Evolutionary conservation across 2,888 invertebrate genomes (phyloP).

Genomic region (Tipula confusa): DNA sequence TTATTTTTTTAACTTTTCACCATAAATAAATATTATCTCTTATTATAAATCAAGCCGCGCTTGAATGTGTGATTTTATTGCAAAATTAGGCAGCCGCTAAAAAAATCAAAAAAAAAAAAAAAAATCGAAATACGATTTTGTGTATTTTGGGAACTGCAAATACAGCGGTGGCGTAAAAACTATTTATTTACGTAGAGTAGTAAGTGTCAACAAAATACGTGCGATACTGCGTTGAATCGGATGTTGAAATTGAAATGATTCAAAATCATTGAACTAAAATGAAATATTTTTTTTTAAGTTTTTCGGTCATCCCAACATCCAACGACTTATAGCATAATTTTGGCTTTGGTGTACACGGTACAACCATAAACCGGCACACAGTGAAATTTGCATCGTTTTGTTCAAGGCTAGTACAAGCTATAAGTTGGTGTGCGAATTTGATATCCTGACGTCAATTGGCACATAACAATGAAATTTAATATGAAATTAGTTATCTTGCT

Average conservation of each 20-base stretch:
- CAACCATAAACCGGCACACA: neutral
- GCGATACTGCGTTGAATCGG: neutral
- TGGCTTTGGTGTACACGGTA: no score
- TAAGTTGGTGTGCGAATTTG: neutral
- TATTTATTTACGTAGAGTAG: neutral
- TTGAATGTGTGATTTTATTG: neutral
- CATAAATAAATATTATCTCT: conserved; percentile 14
- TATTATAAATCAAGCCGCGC: neutral
- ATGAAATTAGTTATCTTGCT: neutral
- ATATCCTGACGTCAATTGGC: neutral
- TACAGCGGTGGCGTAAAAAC: neutral
- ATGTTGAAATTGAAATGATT: neutral
- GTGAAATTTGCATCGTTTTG: neutral
- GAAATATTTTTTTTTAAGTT: neutral
- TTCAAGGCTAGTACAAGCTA: neutral
- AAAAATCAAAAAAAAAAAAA: no score
- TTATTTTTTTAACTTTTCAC: neutral
- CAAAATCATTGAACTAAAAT: neutral
- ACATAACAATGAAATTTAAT: neutral
- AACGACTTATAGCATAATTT: neutral
- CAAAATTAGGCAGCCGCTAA: neutral
- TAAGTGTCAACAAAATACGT: neutral
- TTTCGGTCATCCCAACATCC: neutral
- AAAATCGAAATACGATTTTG: neutral
- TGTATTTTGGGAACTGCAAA: neutral